phyloP scores from a whole-genome alignment of 2,888 invertebrate genomes.

The Coenonympha arcania region DNA sequence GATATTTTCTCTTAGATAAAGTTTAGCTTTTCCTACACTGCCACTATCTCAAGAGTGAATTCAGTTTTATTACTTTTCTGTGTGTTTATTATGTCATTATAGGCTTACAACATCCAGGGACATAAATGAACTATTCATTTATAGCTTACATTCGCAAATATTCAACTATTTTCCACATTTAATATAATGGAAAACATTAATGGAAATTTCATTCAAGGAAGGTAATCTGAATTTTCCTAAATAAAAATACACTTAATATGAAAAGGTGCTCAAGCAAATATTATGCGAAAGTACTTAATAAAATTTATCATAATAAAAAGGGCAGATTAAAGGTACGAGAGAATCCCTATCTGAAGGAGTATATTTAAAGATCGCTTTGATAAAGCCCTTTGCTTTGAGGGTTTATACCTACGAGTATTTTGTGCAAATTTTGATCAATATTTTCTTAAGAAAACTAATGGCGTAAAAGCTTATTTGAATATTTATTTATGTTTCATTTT shows the following conservation, averaged over 20 bases:
- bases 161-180: too few relatives aligned
- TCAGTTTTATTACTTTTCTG: too few relatives aligned
- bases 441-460: constrained; percentile 29
- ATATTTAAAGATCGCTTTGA: constrained; percentile 3
- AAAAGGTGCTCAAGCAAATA: not conserved
- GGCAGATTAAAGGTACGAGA: not conserved
- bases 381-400: constrained; percentile 39
- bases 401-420: constrained; percentile 29
- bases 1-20: too few relatives aligned
- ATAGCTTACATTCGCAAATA: too few relatives aligned
- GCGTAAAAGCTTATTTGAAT: constrained; percentile 2
- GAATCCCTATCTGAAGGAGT: not conserved
- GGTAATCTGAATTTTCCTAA: too few relatives aligned
- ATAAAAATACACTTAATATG: not conserved
- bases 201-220: too few relatives aligned
- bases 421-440: not conserved
- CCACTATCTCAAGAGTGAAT: too few relatives aligned
- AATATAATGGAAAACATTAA: not conserved
- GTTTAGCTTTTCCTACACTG: too few relatives aligned
- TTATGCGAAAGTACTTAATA: not conserved
- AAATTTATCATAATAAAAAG: not conserved
- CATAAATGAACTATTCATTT: not conserved
- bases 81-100: not conserved
- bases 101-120: not conserved
- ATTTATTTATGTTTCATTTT: not conserved